These are phyloP conservation scores for Agrochola lota DNA, from an alignment of 2,888 invertebrate genomes.

Conservation along the genomic window DNA sequence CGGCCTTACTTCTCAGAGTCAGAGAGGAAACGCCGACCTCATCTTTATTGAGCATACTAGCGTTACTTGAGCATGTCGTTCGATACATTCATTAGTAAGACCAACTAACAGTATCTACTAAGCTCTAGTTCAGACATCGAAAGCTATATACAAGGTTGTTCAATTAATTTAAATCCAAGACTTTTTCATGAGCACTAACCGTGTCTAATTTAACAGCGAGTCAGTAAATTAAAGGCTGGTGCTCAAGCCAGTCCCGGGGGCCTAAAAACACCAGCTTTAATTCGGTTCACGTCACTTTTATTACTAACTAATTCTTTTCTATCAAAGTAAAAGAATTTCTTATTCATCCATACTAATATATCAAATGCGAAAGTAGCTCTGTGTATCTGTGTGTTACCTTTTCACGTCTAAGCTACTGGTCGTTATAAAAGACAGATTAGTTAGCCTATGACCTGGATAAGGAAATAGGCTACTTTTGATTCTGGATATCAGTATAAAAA, in stretches of 20 bases:
- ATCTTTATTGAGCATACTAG: too few relatives aligned
- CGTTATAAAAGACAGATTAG: background rate
- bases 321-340: background rate
- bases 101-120: too few relatives aligned
- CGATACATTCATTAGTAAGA: background rate
- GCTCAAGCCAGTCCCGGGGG: background rate
- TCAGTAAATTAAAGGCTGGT: constrained; percentile 20
- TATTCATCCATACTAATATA: background rate
- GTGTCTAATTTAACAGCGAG: constrained; percentile 33
- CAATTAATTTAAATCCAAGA: constrained; percentile 10
- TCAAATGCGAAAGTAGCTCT: background rate
- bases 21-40: too few relatives aligned
- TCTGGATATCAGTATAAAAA: background rate
- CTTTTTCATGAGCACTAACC: constrained; percentile 7
- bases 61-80: background rate
- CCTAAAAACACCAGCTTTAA: background rate
- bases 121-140: background rate
- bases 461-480: background rate
- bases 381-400: background rate
- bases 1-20: too few relatives aligned
- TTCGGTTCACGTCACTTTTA: background rate
- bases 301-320: background rate
- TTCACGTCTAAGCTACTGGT: too few relatives aligned
- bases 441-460: background rate
- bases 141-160: background rate